Conservation (phyloP, 2,888 invertebrate species). For the Hydrotaea diabolus region DNA sequence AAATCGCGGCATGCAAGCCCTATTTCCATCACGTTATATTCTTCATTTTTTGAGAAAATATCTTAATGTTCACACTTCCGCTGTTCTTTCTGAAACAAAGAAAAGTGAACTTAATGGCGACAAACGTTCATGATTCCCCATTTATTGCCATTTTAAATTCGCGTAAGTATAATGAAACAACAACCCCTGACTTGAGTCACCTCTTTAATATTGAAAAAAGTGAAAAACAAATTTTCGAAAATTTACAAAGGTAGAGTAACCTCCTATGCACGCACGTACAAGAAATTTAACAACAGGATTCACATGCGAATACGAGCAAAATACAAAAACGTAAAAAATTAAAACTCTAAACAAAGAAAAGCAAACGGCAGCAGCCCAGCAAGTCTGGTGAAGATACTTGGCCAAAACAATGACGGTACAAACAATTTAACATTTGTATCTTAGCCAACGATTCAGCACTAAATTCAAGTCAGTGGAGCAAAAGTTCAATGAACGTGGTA, state of each 20-base stretch:
- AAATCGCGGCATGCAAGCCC: too few species aligned
- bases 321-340: not conserved
- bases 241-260: not conserved
- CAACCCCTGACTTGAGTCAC: not conserved
- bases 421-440: not conserved
- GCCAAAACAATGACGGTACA: not conserved
- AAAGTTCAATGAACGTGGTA: constrained; percentile 31
- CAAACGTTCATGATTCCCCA: too few species aligned
- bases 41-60: too few species aligned
- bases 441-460: not conserved
- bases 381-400: not conserved
- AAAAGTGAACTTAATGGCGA: too few species aligned
- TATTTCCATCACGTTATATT: too few species aligned
- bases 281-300: not conserved
- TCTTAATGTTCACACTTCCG: too few species aligned
- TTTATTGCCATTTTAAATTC: too few species aligned
- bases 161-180: not conserved
- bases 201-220: not conserved
- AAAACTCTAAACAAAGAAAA: not conserved
- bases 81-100: too few species aligned
- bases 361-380: not conserved
- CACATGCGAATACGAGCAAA: not conserved
- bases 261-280: not conserved
- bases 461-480: constrained; percentile 30
- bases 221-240: not conserved